Base-by-base conservation (phyloP, 1,140 invertebrate species). In the Himalopsyche phryganea region DNA sequence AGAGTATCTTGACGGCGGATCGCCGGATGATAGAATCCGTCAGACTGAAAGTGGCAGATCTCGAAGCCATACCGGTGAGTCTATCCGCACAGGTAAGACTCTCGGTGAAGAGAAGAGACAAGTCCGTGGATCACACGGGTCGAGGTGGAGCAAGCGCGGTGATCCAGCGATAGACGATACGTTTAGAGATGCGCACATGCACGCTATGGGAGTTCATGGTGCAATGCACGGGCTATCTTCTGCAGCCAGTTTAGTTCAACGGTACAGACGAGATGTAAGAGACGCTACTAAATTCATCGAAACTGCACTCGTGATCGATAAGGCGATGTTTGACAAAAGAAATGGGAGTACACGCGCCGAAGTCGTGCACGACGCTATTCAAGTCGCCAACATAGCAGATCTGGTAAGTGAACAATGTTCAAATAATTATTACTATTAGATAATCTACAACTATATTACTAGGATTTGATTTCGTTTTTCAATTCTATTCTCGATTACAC, bases 361-460 rank as follows among this genome's bases (percentile, higher is more conserved):
- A 73, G 92, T 96, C 49, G 88, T 96, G 53, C 90, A 93, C 69
- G 94, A 96, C 78, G 92, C 93, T 46, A 90, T 97, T 69, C 93
- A 96, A 83, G 92, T 96, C 64, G 93, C 92, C 46, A 97, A 98
- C 77, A 96, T 96, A 72, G 93, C 93, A 50, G 94, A 98, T 81
- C 79, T 96, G 85, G 92, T 94, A 75, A 85, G 89, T 81, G n/a
- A n/a, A n/a, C n/a, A n/a, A n/a, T n/a, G n/a, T n/a, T n/a, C n/a
- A n/a, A 50, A 13, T 13, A 13, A 50, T 47, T 20, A 28, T 47
- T 18, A n/a, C n/a, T n/a, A n/a, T n/a, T n/a, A n/a, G n/a, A n/a
- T n/a, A n/a, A n/a, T n/a, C n/a, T n/a, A n/a, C n/a, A n/a, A n/a
- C n/a, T n/a, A n/a, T n/a, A n/a, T n/a, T n/a, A n/a, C n/a, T n/a